Evolutionary conservation across 2,113 vertebrate species (phyloP).

Genomic region (Enhydra lutris): DNA sequence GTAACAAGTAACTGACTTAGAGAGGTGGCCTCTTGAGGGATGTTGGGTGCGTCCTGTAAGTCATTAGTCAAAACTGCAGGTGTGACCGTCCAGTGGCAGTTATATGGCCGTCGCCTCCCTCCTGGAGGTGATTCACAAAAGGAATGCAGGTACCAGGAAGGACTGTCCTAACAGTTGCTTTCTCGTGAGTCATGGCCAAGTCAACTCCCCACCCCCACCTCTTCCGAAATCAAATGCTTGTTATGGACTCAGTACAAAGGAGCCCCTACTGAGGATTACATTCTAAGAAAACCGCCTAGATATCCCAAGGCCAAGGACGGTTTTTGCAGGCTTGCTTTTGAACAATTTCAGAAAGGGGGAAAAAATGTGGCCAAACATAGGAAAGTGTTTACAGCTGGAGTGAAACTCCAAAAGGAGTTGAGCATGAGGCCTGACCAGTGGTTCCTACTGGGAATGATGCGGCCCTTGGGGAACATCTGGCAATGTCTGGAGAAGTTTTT

Average conservation of each 20-base stretch:
- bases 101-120: rapidly evolving
- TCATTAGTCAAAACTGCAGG: background rate
- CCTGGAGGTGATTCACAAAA: background rate
- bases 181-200: background rate
- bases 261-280: background rate
- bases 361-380: background rate
- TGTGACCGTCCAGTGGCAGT: background rate
- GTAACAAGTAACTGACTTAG: background rate
- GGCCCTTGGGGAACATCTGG: background rate
- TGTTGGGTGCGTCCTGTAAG: background rate
- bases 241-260: background rate
- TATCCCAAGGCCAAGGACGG: background rate
- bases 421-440: background rate
- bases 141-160: background rate
- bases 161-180: background rate
- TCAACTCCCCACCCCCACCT: background rate
- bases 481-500: background rate
- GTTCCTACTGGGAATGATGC: background rate
- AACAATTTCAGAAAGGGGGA: background rate
- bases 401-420: background rate
- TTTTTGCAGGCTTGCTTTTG: background rate
- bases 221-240: background rate
- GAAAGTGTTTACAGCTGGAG: background rate
- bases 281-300: background rate
- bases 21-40: background rate